phyloP scores from a whole-genome alignment of 1,140 invertebrate species.

The Tetramorium parvispinum region DNA sequence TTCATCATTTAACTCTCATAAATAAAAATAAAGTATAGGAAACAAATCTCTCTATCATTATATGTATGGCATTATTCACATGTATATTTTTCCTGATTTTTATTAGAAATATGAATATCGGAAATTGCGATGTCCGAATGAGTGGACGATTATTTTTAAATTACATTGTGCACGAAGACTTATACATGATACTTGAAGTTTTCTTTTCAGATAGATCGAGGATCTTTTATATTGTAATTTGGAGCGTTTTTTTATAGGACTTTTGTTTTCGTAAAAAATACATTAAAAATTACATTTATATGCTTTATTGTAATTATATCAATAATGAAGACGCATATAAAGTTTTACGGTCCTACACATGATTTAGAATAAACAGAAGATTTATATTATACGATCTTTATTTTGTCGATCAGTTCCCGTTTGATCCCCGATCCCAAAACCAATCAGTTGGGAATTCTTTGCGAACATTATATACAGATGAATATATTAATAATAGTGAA shows the following conservation, averaged over 20 bases:
- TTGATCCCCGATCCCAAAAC: constrained; percentile 37
- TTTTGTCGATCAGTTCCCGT: constrained; percentile 15
- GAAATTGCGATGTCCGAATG: background rate
- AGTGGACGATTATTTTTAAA: constrained; percentile 1
- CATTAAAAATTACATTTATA: constrained; percentile 26
- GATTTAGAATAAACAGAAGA: constrained; percentile 70
- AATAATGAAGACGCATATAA: constrained; percentile 43
- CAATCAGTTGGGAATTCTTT: background rate
- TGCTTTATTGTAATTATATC: constrained; percentile 46
- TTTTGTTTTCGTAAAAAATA: background rate
- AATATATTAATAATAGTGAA: background rate
- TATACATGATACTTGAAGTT: constrained; percentile 21
- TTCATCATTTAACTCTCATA: background rate
- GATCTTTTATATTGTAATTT: constrained; percentile 9
- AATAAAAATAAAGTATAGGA: background rate
- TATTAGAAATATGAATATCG: background rate
- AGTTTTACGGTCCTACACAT: constrained; percentile 58
- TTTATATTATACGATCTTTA: constrained; percentile 59
- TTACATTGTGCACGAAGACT: background rate
- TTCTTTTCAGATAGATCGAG: constrained; percentile 27
- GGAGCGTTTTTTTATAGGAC: background rate
- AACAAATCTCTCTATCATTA: background rate
- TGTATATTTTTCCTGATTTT: background rate
- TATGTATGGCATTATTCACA: background rate
- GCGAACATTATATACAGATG: background rate